A percentile compares a stretch with the other conserved stretches of the same genome.
Conservation (phyloP, 2,888 invertebrate species). For the Ethmia dodecea region DNA sequence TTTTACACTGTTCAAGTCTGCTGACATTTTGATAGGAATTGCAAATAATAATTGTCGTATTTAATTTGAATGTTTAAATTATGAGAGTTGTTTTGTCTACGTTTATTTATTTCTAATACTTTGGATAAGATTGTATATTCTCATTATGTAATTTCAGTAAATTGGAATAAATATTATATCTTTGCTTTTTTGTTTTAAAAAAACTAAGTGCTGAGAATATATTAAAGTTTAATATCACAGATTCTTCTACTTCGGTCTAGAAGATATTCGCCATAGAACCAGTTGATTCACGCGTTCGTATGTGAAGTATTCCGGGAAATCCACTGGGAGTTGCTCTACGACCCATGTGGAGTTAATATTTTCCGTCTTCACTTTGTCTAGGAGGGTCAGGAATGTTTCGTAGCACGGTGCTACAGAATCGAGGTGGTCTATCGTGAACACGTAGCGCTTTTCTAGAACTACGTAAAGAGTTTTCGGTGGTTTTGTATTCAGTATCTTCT, state of each 20-base stretch:
- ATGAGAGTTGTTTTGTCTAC: conserved; percentile 29
- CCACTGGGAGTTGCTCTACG: conserved; percentile 79
- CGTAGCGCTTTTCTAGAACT: conserved; percentile 91
- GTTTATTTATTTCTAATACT: conserved; percentile 31
- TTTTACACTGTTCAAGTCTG: conserved; percentile 16
- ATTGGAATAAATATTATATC: conserved; percentile 22
- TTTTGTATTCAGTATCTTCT: conserved; percentile 79
- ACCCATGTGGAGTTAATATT: conserved; percentile 69
- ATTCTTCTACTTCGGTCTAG: conserved; percentile 29
- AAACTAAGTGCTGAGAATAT: too few relatives aligned
- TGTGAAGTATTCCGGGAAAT: conserved; percentile 89
- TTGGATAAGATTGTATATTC: conserved; percentile 11
- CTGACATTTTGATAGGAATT: conserved; percentile 21
- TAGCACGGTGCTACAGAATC: conserved; percentile 92
- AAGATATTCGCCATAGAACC: conserved; percentile 83
- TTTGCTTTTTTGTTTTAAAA: too few relatives aligned
- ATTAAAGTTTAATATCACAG: conserved; percentile 39
- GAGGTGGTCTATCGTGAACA: conserved; percentile 88
- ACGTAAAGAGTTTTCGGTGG: conserved; percentile 82
- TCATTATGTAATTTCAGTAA: conserved; percentile 16
- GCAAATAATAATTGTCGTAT: conserved; percentile 21
- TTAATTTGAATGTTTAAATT: conserved; percentile 33
- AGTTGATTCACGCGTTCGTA: conserved; percentile 89
- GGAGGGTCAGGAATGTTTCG: conserved; percentile 85
- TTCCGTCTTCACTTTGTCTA: conserved; percentile 68